These are phyloP conservation scores for Cynocephalus volans DNA, from an alignment of 2,113 vertebrate species.

Conservation along the genomic window DNA sequence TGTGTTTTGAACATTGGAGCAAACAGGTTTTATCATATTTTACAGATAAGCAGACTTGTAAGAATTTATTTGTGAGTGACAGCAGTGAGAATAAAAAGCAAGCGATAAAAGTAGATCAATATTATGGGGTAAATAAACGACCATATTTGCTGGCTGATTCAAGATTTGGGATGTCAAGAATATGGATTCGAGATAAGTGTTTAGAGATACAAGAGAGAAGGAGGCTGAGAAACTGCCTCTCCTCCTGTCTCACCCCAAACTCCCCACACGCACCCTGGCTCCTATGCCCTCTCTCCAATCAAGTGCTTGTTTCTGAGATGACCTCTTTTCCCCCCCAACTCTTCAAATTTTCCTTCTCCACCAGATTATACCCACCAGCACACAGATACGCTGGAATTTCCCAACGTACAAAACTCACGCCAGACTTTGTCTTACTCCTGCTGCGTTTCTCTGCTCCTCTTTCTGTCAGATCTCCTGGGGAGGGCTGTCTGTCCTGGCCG, in stretches of 20 bases:
- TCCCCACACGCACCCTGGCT: background rate
- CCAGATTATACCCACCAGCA: background rate
- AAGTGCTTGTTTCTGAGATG: too few relatives aligned
- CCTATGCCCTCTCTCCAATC: background rate
- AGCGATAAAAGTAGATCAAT: too few relatives aligned
- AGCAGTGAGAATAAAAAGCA: too few relatives aligned
- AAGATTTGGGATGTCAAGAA: too few relatives aligned
- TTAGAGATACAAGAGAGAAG: background rate
- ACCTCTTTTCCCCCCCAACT: rapidly evolving
- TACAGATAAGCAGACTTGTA: too few relatives aligned
- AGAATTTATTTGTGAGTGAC: too few relatives aligned
- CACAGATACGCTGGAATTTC: background rate
- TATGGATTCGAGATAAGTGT: too few relatives aligned
- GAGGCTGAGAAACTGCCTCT: rapidly evolving
- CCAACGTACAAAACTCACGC: background rate
- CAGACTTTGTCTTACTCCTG: background rate
- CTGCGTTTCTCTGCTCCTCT: background rate
- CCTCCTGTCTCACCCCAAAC: background rate
- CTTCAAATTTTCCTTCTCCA: background rate
- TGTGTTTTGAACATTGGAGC: too few relatives aligned
- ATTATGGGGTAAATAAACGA: too few relatives aligned
- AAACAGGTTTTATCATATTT: too few relatives aligned
- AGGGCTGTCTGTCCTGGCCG: background rate
- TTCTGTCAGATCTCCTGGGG: background rate
- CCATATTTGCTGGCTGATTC: too few relatives aligned